Evolutionary conservation across 2,797 vertebrate genomes (phyloP).

Genomic region (Chiroxiphia lanceolata): DNA sequence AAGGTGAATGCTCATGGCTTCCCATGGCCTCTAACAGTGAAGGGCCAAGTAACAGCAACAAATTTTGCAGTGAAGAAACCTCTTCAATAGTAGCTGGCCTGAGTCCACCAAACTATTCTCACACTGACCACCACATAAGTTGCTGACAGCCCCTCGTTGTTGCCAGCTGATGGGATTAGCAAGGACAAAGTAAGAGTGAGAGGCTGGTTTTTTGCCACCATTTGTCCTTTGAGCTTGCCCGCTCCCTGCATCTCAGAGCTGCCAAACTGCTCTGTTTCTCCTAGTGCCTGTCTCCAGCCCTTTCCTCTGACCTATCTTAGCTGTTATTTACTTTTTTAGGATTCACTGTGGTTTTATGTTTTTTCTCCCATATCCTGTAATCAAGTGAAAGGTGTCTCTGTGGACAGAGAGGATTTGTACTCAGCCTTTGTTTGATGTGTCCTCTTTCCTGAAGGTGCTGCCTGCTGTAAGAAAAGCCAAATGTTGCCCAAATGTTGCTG

Average conservation of each 20-base stretch:
- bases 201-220: not conserved
- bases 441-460: slow-evolving; percentile 14
- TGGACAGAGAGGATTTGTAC: slow-evolving; percentile 29
- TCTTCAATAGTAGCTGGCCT: not conserved
- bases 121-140: fast-evolving
- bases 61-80: not conserved
- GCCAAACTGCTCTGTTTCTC: not conserved
- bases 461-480: slow-evolving; percentile 48
- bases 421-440: slow-evolving; percentile 48
- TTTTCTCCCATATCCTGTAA: slow-evolving; percentile 46
- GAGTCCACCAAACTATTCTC: not conserved
- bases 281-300: not conserved
- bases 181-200: not conserved
- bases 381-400: slow-evolving; percentile 35
- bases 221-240: not conserved
- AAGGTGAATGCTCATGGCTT: not conserved
- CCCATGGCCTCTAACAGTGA: not conserved
- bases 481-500: slow-evolving; percentile 16
- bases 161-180: not conserved
- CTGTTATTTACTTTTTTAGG: not conserved
- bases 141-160: not conserved
- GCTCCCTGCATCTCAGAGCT: not conserved
- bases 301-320: not conserved
- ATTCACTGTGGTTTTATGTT: slow-evolving; percentile 12
- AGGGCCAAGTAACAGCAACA: not conserved